A percentile compares a stretch with the other conserved stretches of the same genome.
These are phyloP conservation scores for Unio pictorum DNA, from an alignment of 2,888 invertebrate genomes.

Conservation along the genomic window DNA sequence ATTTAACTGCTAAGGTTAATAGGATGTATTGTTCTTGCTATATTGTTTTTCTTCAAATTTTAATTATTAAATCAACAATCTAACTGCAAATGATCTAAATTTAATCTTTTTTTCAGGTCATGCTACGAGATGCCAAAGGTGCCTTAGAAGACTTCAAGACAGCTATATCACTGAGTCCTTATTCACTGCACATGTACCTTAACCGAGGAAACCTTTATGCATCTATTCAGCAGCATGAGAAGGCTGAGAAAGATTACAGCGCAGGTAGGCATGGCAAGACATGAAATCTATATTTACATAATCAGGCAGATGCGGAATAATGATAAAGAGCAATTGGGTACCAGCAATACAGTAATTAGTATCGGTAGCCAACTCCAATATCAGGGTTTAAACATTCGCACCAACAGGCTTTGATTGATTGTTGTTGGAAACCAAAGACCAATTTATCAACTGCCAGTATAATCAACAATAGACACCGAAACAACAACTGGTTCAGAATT, in stretches of 20 bases:
- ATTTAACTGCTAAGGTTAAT: too few relatives aligned
- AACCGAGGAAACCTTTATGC: slow-evolving; percentile 69
- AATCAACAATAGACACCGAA: too few relatives aligned
- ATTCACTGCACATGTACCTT: slow-evolving; percentile 70
- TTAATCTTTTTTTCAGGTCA: slow-evolving; percentile 48
- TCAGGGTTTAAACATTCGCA: too few relatives aligned
- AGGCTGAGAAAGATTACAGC: slow-evolving; percentile 67
- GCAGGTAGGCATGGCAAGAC: slow-evolving; percentile 48
- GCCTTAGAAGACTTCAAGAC: slow-evolving; percentile 66
- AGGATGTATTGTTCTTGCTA: too few relatives aligned
- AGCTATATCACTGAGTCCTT: slow-evolving; percentile 66
- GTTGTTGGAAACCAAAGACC: too few relatives aligned
- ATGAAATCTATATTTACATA: neutral
- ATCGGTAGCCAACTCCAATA: too few relatives aligned
- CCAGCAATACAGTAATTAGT: too few relatives aligned
- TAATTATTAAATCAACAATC: neutral
- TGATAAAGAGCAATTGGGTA: too few relatives aligned
- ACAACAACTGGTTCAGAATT: too few relatives aligned
- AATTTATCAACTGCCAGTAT: too few relatives aligned
- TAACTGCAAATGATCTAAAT: neutral
- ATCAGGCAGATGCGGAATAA: neutral
- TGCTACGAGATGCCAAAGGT: slow-evolving; percentile 65
- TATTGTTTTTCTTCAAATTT: too few relatives aligned
- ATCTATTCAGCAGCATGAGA: slow-evolving; percentile 61
- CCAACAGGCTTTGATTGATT: too few relatives aligned